Base-by-base conservation (phyloP, 2,113 vertebrate genomes). In the Dromas ardeola region DNA sequence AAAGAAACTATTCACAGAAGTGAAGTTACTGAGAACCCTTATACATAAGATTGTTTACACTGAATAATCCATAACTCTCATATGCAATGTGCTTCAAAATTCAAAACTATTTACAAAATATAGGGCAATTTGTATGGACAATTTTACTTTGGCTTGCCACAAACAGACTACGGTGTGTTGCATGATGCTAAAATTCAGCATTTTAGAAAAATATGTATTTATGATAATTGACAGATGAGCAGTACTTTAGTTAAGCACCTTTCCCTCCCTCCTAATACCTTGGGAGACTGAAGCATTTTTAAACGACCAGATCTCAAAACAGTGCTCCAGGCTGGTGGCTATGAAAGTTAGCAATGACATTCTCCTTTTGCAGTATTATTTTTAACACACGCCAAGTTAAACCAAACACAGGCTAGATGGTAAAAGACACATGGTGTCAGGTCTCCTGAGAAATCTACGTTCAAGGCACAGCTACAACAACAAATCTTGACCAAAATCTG, bases 351-450 rank as follows among this genome's bases (percentile, higher is more conserved):
- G 66, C 38, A 73, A 71, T 77, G 55, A 82, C 55, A 87, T 93
- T 88, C 63, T 91, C 21, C 58, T 90, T 82, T 81, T 90, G 50
- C 53, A 32, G 34, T 93, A 91, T 87, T 89, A 87, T 95, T 97
- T 95, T 97, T 95, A 97, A 95, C 67, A 77, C 62, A 67, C 0
- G 2, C 63, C 62, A 93, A 73, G 71, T 91, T 93, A 93, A 94
- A 72, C 73, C 71, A 96, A 95, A 95, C 74, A 59, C 29, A 27
- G 30, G 63, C 52, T 74, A 63, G 32, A 91, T 74, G 52, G 62
- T 58, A 91, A 70, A 88, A 93, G 78, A 59, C 47, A 76, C 20
- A 36, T 1, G 4, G 62, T 42, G 52, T 80, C 69, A 95, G 52
- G 29, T 71, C 77, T 74, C 91, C 67, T 63, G 55, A 77, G 85